Evolutionary conservation across 2,113 vertebrate species (phyloP).

Genomic region (Prinia subflava): DNA sequence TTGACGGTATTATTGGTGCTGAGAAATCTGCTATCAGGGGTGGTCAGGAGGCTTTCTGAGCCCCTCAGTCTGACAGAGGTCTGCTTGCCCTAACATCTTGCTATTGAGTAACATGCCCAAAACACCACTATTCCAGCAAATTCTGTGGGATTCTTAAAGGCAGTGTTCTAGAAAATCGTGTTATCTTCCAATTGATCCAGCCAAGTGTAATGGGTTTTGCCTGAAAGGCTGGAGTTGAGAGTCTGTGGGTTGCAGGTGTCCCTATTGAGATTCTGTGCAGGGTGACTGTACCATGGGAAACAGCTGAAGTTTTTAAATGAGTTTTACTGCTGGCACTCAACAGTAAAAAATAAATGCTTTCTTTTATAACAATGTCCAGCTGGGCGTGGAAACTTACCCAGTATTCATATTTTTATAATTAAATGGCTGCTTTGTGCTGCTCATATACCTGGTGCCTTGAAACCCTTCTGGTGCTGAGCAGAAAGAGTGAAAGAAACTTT

Average conservation of each 20-base stretch:
- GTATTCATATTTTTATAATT: neutral
- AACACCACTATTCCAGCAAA: neutral
- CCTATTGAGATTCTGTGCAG: neutral
- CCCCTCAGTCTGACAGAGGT: neutral
- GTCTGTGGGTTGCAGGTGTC: neutral
- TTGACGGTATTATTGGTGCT: neutral
- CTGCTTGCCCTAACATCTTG: neutral
- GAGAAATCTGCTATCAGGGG: accelerated
- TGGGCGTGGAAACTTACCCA: neutral
- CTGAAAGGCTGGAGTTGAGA: neutral
- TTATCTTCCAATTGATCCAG: neutral
- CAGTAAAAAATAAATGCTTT: neutral
- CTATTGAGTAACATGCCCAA: neutral
- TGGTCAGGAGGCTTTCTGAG: neutral
- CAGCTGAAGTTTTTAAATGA: neutral
- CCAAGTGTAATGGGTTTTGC: neutral
- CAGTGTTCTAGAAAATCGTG: accelerated
- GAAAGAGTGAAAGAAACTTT: neutral
- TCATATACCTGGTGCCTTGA: neutral
- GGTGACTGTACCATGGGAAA: neutral
- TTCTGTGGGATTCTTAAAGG: neutral
- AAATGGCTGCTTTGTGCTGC: neutral
- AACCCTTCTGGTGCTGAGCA: neutral
- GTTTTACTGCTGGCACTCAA: neutral
- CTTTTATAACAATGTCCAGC: neutral